These are phyloP conservation scores for Hozukius guyotensis DNA, from an alignment of 2,797 vertebrate species.

Conservation along the genomic window DNA sequence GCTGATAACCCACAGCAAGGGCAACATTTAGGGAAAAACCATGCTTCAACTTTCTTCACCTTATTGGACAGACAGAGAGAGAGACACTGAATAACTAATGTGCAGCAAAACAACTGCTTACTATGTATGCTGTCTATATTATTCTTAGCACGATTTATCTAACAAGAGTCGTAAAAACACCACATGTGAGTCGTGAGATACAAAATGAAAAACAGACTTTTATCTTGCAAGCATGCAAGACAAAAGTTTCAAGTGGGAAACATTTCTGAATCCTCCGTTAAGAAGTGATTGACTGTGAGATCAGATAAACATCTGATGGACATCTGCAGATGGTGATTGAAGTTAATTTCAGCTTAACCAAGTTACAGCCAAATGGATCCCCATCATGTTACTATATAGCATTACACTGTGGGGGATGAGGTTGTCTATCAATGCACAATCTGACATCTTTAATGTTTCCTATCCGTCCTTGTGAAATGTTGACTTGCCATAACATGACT, in stretches of 20 bases:
- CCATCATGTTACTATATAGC: slow-evolving; percentile 52
- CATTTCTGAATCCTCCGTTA: not conserved
- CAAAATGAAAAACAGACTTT: not conserved
- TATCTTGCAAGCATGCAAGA: not conserved
- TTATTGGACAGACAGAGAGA: not conserved
- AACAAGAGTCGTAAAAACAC: not conserved
- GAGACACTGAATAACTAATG: not conserved
- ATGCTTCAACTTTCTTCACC: not conserved
- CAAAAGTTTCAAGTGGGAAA: not conserved
- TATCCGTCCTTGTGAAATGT: slow-evolving; percentile 31
- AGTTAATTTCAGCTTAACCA: slow-evolving; percentile 65
- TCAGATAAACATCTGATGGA: slow-evolving; percentile 64
- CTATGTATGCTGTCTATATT: not conserved
- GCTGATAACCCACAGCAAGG: not conserved
- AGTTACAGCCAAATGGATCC: slow-evolving; percentile 71
- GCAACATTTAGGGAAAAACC: not conserved
- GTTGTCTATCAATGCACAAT: slow-evolving; percentile 50
- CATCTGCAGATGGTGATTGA: slow-evolving; percentile 60
- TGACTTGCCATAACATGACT: slow-evolving; percentile 26
- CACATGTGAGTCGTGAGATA: not conserved
- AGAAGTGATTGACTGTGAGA: slow-evolving; percentile 37
- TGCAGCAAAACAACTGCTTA: not conserved
- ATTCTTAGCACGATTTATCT: not conserved
- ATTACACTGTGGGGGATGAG: slow-evolving; percentile 53
- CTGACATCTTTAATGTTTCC: slow-evolving; percentile 46